These are phyloP conservation scores for Homalodisca vitripennis DNA, from an alignment of 1,140 invertebrate species.

Conservation along the genomic window DNA sequence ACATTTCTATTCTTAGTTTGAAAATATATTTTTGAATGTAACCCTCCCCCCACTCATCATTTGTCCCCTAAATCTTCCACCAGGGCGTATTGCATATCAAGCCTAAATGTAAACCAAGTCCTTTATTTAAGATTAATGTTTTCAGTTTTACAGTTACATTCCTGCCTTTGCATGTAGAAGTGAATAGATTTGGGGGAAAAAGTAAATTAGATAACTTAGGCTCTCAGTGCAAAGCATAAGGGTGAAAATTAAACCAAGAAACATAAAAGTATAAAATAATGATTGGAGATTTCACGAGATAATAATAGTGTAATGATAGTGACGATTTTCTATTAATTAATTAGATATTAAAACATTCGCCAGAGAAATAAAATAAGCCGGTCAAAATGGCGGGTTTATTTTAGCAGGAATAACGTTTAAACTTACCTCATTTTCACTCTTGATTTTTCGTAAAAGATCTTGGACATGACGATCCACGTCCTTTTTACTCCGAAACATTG, in stretches of 20 bases:
- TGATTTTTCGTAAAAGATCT: slow-evolving; percentile 50
- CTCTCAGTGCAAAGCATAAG: background rate
- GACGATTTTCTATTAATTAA: background rate
- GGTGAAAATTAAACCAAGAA: background rate
- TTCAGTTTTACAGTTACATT: too few species aligned
- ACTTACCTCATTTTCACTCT: slow-evolving; percentile 53
- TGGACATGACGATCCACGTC: slow-evolving; percentile 55
- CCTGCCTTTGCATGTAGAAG: too few species aligned
- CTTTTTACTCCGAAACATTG: slow-evolving; percentile 53
- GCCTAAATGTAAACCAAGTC: too few species aligned
- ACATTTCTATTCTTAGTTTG: too few species aligned
- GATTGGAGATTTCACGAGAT: background rate
- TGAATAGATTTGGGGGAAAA: too few species aligned
- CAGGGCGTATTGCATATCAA: too few species aligned
- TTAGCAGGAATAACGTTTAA: background rate
- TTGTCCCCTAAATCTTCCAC: too few species aligned
- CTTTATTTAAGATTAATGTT: too few species aligned
- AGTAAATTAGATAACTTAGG: background rate
- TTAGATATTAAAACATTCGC: too few species aligned
- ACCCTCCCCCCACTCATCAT: too few species aligned
- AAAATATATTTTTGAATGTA: too few species aligned
- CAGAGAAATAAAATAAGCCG: too few species aligned
- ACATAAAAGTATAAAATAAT: background rate
- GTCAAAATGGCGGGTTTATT: slow-evolving; percentile 26
- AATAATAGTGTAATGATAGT: background rate